Evolutionary conservation across 2,797 vertebrate genomes (phyloP), one percentile per base, ranked within the genome.

Genomic region (Molossus alvarezi): DNA sequence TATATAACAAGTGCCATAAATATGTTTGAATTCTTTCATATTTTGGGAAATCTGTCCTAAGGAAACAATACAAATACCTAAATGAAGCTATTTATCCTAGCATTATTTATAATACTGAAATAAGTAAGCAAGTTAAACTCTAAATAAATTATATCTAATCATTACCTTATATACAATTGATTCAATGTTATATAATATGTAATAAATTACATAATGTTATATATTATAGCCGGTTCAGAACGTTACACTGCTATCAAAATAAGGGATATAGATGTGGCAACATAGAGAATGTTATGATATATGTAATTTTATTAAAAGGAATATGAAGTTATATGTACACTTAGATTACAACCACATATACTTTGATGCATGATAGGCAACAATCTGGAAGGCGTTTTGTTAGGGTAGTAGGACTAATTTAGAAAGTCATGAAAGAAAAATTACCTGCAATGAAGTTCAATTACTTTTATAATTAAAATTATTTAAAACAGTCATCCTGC

Each of bases 401-500:
- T 94, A 84, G 18, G 23, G 45, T 29, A 37, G 10, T 57, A 67
- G 17, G 33, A 33, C 2, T 29, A 55, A 58, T 27, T 88, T 29
- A 71, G 15, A 85, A 85, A 60, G 37, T 69, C 20, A 13, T n/a
- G 75, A 33, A 67, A 76, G 33, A 85, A 92, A 92, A 95, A 71
- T 88, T 48, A 90, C 71, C 15, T 90, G 9, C 17, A 76, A 79
- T 88, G 9, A 93, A 75, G 27, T 62, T 91, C 41, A 88, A 71
- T 81, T 96, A 89, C 53, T 91, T 95, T 83, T 72, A 86, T 53
- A 89, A 91, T 69, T 77, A 53, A 92, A 92, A 55, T 72, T 87
- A 67, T 45, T 60, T 83, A 21, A 79, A 96, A 89, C 45, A 79
- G 57, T 60, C 18, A 83, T 15, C 51, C 83, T 91, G 41, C 41